phyloP scores from a whole-genome alignment of 2,113 vertebrate genomes.

The Geothlypis trichas region DNA sequence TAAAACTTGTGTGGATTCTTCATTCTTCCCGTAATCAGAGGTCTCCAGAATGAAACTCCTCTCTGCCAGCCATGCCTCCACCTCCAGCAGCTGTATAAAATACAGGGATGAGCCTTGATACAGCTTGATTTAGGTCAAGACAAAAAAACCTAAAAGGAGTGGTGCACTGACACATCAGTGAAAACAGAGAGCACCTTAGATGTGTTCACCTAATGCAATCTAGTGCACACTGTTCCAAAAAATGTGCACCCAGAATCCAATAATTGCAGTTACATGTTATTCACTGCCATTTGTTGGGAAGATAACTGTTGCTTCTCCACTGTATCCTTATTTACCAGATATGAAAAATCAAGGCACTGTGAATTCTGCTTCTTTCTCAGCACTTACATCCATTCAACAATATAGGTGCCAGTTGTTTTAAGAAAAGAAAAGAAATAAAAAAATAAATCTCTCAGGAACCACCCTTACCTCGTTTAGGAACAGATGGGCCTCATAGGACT shows the following conservation, averaged over 20 bases:
- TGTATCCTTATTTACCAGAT: not conserved
- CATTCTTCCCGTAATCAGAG: conserved; percentile 79
- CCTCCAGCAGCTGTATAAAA: conserved; percentile 80
- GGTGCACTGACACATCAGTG: not conserved
- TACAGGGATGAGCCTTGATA: not conserved
- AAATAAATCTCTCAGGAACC: not conserved
- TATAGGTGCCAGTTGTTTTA: not conserved
- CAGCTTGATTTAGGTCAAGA: not conserved
- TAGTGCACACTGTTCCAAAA: not conserved
- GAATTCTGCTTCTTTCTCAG: not conserved
- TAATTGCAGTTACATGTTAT: not conserved
- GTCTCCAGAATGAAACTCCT: conserved; percentile 70
- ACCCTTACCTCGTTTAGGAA: conserved; percentile 81
- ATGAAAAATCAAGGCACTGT: not conserved
- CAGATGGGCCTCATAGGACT: conserved; percentile 80
- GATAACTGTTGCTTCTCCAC: not conserved
- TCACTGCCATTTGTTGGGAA: not conserved
- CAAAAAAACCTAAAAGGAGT: not conserved
- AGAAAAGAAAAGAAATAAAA: not conserved
- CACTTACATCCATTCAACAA: not conserved
- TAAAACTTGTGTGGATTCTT: conserved; percentile 78
- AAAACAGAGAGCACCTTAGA: not conserved
- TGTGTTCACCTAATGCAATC: not conserved
- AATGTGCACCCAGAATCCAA: not conserved
- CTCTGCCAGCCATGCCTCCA: conserved; percentile 83